These are phyloP conservation scores for Petromus typicus DNA, from an alignment of 2,113 vertebrate species.

Conservation along the genomic window DNA sequence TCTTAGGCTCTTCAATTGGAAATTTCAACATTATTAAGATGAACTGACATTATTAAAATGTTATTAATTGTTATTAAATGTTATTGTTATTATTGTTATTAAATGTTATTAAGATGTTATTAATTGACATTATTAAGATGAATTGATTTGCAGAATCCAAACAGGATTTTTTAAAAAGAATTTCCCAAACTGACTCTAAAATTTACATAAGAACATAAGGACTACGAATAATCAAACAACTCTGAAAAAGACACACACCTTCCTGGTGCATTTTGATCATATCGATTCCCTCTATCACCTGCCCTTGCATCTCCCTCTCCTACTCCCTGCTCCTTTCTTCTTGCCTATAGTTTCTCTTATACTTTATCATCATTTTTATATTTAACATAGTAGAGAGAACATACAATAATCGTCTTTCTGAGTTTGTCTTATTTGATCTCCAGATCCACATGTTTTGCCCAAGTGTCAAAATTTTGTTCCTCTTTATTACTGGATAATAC, in stretches of 20 bases:
- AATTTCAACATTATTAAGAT: slow-evolving; percentile 24
- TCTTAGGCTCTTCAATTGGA: neutral
- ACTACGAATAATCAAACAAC: neutral
- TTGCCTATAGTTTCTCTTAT: neutral
- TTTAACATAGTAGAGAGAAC: neutral
- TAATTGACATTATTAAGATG: slow-evolving; percentile 14
- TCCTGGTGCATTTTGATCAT: neutral
- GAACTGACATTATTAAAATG: no score
- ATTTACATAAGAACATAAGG: neutral
- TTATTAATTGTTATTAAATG: no score
- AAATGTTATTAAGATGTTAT: no score
- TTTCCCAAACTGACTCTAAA: slow-evolving; percentile 3
- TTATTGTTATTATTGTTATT: no score
- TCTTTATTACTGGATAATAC: neutral
- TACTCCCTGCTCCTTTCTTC: neutral
- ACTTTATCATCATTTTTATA: neutral
- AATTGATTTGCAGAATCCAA: neutral
- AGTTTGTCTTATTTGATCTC: neutral
- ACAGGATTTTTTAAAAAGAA: neutral
- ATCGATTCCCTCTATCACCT: neutral
- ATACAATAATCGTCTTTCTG: neutral
- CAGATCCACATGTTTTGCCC: neutral
- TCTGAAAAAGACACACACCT: neutral
- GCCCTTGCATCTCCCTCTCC: neutral
- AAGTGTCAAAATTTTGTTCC: neutral